Base-by-base conservation (phyloP, 1,140 invertebrate genomes). In the Orius insidiosus region DNA sequence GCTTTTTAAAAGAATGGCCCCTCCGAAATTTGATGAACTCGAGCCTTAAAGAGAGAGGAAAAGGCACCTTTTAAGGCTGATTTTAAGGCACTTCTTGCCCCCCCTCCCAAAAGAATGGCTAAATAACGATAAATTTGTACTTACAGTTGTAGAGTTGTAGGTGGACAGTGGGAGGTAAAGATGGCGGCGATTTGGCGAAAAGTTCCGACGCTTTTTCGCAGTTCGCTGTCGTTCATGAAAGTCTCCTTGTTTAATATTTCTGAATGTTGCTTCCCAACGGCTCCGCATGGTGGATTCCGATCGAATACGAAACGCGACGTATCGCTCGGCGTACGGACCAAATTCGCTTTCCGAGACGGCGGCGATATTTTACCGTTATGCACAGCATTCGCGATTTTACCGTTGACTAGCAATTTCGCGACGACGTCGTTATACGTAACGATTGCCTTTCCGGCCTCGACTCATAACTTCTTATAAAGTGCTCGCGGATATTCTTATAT, bases 341-440 rank as follows among this genome's bases (percentile, higher is more conserved):
- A 19, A 24, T 18, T 41, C 18, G 45, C 46, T 36, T 39, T 52
- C 47, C 41, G 45, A 9, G 47, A 50, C 5, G 46, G 50, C 13
- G 43, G 53, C 39, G 52, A 53, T 13, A 53, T 46, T 15, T 45
- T 52, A 14, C 53, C 53, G 38, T 54, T 54, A 11, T 52, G 50
- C 6, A 54, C 42, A 7, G 53, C 45, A 14, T 44, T 48, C 3
- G 54, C 58, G 2, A 63, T 59, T 48, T 65, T 65, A 2, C 68
- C 69, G 52, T 70, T 70, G 4, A 70, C 55, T 40, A 65, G 54
- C 1, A 68, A 55, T 48, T 68, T 67, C 43, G 65, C 1, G 63
- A 57, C 3, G 66, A 42, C 9, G 49, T 47, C 19, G 48, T 46
- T 31, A 51, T 47, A 37, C 50, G 13, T 9, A 54, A 33, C 13